Evolutionary conservation across 2,113 vertebrate species (phyloP).

Genomic region (Sinocyclocheilus maitianheensis): DNA sequence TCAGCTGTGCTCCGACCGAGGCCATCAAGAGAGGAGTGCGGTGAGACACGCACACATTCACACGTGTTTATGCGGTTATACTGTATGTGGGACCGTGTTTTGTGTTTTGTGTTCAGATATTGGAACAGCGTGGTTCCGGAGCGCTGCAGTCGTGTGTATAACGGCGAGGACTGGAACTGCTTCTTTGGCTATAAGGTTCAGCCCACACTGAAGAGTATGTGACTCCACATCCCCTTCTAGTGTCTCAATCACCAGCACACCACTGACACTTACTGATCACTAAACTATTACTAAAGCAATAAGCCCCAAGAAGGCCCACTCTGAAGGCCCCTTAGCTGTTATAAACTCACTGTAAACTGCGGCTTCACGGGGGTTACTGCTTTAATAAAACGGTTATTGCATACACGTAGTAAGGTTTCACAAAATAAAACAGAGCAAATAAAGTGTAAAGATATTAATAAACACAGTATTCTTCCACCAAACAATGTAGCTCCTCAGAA

Average conservation of each 20-base stretch:
- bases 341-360: no score
- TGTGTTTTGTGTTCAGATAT: constrained; percentile 74
- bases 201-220: constrained; percentile 88
- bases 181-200: constrained; percentile 98
- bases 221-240: constrained; percentile 60
- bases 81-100: not conserved
- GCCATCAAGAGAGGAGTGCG: constrained; percentile 94
- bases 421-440: no score
- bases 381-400: no score
- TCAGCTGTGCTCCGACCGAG: constrained; percentile 90
- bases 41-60: constrained; percentile 66
- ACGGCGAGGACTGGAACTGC: constrained; percentile 97
- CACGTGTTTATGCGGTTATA: not conserved
- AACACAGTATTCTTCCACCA: no score
- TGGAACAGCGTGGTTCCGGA: constrained; percentile 93
- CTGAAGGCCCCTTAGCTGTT: no score
- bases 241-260: not conserved
- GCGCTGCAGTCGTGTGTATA: constrained; percentile 84
- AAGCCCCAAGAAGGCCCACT: no score
- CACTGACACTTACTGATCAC: not conserved
- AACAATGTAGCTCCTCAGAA: no score
- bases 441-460: no score
- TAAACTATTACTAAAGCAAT: no score
- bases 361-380: no score
- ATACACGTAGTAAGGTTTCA: no score